These are phyloP conservation scores for Phenganax stokvisi DNA, from an alignment of 92 coral and sea anemone genomes.

Conservation along the genomic window DNA sequence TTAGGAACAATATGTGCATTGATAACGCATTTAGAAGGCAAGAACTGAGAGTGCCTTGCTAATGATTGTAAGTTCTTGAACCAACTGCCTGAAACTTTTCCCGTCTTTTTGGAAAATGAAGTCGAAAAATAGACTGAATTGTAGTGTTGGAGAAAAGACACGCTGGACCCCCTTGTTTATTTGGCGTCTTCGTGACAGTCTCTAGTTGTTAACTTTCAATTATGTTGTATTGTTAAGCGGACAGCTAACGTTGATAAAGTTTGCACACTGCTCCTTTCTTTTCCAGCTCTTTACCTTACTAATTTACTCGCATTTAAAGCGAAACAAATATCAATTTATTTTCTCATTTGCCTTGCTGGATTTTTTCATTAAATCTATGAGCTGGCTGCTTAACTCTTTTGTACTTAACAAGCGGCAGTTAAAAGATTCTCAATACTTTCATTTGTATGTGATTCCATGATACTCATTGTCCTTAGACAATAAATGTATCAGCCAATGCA, in stretches of 20 bases:
- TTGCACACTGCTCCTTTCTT: background rate
- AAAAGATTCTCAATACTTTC: slow-evolving; percentile 40
- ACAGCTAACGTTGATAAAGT: background rate
- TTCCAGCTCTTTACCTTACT: background rate
- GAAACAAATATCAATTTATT: slow-evolving; percentile 14
- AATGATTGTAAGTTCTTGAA: background rate
- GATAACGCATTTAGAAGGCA: slow-evolving; percentile 49
- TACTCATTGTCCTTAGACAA: slow-evolving; percentile 60
- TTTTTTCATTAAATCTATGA: background rate
- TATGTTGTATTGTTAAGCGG: slow-evolving; percentile 30
- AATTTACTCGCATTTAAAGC: slow-evolving; percentile 16
- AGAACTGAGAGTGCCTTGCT: slow-evolving; percentile 23
- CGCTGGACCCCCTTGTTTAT: slow-evolving; percentile 23
- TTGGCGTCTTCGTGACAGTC: slow-evolving; percentile 34
- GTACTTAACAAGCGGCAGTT: slow-evolving; percentile 21
- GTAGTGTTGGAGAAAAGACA: background rate
- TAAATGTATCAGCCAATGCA: slow-evolving; percentile 64
- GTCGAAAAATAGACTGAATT: background rate
- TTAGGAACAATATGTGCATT: slow-evolving; percentile 85
- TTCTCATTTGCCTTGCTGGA: background rate
- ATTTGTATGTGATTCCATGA: slow-evolving; percentile 57
- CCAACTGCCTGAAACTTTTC: background rate
- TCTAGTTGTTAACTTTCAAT: slow-evolving; percentile 33
- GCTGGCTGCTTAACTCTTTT: slow-evolving; percentile 12
- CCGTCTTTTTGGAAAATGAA: background rate